phyloP scores from a whole-genome alignment of 2,113 vertebrate species.

The Leptobrachium leishanense region DNA sequence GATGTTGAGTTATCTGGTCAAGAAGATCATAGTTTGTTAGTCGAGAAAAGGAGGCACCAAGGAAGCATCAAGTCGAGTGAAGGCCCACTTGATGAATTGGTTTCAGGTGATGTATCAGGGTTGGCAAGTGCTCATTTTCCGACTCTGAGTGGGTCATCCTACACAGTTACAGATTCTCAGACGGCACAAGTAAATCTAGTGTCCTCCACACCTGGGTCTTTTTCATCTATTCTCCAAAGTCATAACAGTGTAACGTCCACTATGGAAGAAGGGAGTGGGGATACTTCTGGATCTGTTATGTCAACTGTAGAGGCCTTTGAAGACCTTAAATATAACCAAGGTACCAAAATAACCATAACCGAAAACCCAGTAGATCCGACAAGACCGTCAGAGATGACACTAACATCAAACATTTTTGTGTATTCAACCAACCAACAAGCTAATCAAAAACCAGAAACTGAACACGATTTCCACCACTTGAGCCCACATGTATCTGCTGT shows the following conservation, averaged over 20 bases:
- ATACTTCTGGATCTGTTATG: slow-evolving; percentile 50
- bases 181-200: slow-evolving; percentile 45
- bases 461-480: slow-evolving; percentile 11
- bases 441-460: slow-evolving; percentile 17
- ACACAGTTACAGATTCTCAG: slow-evolving; percentile 38
- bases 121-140: slow-evolving; percentile 23
- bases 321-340: slow-evolving; percentile 1
- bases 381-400: background rate
- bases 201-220: background rate
- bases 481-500: slow-evolving; percentile 7
- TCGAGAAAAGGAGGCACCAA: background rate
- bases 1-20: slow-evolving; percentile 36
- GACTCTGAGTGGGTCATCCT: background rate
- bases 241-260: slow-evolving; percentile 14
- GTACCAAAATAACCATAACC: background rate
- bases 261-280: slow-evolving; percentile 53
- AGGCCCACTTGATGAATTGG: slow-evolving; percentile 34
- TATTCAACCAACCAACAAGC: background rate
- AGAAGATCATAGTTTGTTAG: slow-evolving; percentile 1
- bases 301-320: background rate
- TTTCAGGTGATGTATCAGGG: slow-evolving; percentile 31
- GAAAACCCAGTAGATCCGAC: background rate
- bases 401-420: background rate
- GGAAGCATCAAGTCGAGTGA: background rate
- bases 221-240: background rate